Conservation (phyloP, 2,113 vertebrate genomes). For the Melierax canorus region DNA sequence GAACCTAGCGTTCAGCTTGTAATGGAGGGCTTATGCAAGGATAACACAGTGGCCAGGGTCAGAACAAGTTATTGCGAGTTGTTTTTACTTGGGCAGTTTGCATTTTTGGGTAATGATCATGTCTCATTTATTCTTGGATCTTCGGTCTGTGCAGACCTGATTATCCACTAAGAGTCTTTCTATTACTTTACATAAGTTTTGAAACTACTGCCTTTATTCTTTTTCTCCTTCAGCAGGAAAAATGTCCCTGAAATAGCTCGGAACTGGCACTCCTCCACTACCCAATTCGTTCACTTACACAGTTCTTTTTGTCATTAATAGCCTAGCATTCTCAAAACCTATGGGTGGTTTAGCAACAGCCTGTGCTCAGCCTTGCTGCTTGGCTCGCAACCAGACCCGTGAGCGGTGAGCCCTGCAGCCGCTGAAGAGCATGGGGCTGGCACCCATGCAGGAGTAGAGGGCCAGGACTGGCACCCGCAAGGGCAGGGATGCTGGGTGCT, state of each 20-base stretch:
- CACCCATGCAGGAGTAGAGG: background rate
- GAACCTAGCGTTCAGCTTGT: background rate
- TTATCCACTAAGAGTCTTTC: background rate
- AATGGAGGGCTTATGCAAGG: background rate
- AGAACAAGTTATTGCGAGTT: background rate
- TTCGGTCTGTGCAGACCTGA: background rate
- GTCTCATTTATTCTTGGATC: background rate
- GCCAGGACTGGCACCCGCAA: too few species aligned
- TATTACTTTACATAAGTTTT: background rate
- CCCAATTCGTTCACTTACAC: background rate
- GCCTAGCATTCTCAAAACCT: background rate
- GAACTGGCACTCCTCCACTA: background rate
- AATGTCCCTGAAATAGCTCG: background rate
- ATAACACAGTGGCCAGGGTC: background rate
- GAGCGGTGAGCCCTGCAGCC: slow-evolving; percentile 33
- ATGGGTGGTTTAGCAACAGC: slow-evolving; percentile 44
- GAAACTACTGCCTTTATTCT: background rate
- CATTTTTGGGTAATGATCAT: background rate
- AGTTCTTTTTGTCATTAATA: background rate
- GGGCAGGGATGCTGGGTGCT: background rate
- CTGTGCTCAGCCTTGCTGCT: slow-evolving; percentile 52
- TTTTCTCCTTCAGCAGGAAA: background rate
- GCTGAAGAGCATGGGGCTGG: background rate
- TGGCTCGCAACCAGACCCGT: slow-evolving; percentile 25
- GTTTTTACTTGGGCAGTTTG: background rate